These are phyloP conservation scores for Delphinus delphis DNA, from an alignment of 2,113 vertebrate species.

Conservation along the genomic window DNA sequence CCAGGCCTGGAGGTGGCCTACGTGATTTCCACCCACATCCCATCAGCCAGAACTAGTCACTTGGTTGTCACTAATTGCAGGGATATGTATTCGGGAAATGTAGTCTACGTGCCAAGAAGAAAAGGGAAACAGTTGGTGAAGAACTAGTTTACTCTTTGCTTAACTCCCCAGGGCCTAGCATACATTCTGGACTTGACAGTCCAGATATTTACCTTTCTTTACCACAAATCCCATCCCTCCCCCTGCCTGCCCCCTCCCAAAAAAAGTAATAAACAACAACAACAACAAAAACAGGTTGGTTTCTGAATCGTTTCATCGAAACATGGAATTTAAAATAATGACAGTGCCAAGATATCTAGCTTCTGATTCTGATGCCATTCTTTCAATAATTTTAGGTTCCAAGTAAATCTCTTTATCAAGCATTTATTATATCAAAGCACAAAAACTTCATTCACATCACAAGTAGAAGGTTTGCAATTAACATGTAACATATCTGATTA, in stretches of 20 bases:
- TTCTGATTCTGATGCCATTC: background rate
- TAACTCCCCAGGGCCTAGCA: too few species aligned
- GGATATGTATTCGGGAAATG: background rate
- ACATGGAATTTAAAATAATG: background rate
- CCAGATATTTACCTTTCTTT: background rate
- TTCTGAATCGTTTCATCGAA: background rate
- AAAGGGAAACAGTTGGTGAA: background rate
- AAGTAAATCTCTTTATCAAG: background rate
- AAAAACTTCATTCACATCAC: background rate
- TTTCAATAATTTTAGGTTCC: background rate
- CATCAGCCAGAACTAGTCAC: background rate
- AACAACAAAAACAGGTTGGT: background rate
- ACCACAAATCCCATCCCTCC: background rate
- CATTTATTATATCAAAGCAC: background rate
- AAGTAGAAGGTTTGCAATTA: background rate
- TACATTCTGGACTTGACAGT: background rate
- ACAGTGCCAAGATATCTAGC: background rate
- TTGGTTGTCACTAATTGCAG: background rate
- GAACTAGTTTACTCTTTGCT: background rate
- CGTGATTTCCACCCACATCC: background rate
- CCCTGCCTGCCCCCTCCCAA: accelerated
- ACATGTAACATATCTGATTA: background rate
- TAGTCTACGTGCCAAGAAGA: background rate
- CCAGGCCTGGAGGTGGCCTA: background rate
- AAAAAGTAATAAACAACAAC: background rate